phyloP scores from a whole-genome alignment of 2,113 vertebrate species.

The Pampusana beccarii region DNA sequence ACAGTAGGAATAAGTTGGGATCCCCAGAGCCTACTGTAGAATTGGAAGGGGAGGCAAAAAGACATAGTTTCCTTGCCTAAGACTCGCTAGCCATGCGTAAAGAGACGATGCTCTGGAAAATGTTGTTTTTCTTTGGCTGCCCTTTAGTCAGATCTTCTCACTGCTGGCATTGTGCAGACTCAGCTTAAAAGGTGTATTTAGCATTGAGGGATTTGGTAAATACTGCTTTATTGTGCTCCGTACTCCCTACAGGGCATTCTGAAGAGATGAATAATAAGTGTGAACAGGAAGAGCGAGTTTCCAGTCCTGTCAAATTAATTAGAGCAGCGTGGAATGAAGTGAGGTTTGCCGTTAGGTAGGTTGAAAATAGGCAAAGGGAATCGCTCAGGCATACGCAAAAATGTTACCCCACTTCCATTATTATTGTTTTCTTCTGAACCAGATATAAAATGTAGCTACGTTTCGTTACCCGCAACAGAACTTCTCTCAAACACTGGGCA shows the following conservation, averaged over 20 bases:
- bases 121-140: conserved; percentile 65
- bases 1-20: not conserved
- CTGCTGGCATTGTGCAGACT: conserved; percentile 41
- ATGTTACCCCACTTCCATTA: not conserved
- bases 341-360: conserved; percentile 67
- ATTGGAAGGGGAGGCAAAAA: not conserved
- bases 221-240: conserved; percentile 43
- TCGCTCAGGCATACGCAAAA: conserved; percentile 35
- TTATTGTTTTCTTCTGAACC: not conserved
- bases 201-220: conserved; percentile 60
- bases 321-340: conserved; percentile 64
- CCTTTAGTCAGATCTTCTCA: conserved; percentile 63
- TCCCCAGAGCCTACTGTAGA: conserved; percentile 27
- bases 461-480: not conserved
- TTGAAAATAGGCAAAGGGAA: conserved; percentile 63
- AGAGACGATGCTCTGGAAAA: conserved; percentile 56
- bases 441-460: conserved; percentile 5
- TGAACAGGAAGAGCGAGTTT: conserved; percentile 75
- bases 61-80: conserved; percentile 34
- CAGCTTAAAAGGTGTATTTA: conserved; percentile 72
- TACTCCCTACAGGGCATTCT: conserved; percentile 69
- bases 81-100: conserved; percentile 28
- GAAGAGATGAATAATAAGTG: conserved; percentile 74
- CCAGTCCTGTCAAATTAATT: conserved; percentile 77
- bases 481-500: not conserved